Conservation (phyloP, 2,888 invertebrate genomes). For the Halictus ligatus region DNA sequence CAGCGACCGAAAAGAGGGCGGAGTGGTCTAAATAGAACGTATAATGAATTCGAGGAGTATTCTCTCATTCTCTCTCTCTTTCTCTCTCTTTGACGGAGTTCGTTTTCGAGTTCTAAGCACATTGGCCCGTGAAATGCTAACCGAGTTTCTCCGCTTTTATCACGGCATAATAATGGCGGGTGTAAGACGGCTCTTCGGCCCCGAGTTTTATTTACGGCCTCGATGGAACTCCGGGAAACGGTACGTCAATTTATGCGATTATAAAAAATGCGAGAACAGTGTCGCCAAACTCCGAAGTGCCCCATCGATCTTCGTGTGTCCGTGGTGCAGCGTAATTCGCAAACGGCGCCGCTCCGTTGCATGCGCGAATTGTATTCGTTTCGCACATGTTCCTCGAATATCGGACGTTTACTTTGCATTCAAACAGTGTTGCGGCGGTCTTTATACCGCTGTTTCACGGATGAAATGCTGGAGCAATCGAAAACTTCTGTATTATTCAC, state of each 20-base stretch:
- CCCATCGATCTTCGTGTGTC: not conserved
- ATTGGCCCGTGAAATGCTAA: slow-evolving; percentile 8
- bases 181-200: slow-evolving; percentile 12
- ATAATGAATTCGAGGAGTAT: slow-evolving; percentile 18
- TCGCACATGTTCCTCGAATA: not conserved
- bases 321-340: not conserved
- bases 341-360: not conserved
- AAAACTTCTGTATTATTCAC: not conserved
- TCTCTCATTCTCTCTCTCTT: not conserved
- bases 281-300: not conserved
- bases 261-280: not conserved
- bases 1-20: not conserved
- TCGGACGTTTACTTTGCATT: not conserved
- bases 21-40: not conserved
- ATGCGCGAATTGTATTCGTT: not conserved
- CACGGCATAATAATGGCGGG: slow-evolving; percentile 7
- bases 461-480: not conserved
- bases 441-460: not conserved
- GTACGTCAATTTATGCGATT: not conserved
- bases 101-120: slow-evolving; percentile 19
- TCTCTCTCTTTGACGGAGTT: not conserved
- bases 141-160: not conserved
- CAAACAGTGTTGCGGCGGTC: not conserved
- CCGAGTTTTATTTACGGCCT: slow-evolving; percentile 23
- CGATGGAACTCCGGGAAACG: not conserved